Evolutionary conservation across 2,113 vertebrate genomes (phyloP).

Genomic region (Amazona vittata): DNA sequence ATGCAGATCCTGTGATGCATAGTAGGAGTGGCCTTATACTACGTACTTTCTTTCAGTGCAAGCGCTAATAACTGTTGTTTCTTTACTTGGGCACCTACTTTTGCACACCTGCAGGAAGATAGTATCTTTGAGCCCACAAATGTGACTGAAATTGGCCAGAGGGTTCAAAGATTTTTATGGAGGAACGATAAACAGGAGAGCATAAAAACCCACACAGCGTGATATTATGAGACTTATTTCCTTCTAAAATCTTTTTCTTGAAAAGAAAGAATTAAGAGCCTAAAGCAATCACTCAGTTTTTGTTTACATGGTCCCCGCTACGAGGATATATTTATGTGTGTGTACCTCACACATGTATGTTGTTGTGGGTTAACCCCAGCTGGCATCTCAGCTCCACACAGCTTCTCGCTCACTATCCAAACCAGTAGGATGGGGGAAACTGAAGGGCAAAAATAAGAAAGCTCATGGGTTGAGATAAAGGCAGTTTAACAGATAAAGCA

Average conservation of each 20-base stretch:
- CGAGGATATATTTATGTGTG: not conserved
- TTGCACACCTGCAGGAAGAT: not conserved
- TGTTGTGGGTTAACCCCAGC: not conserved
- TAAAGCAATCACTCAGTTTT: not conserved
- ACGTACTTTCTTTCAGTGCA: not conserved
- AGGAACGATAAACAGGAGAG: not conserved
- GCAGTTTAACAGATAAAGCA: not conserved
- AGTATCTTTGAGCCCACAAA: not conserved
- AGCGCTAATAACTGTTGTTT: not conserved
- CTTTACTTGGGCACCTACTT: not conserved
- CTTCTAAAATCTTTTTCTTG: constrained; percentile 17
- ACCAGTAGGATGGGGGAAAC: not conserved
- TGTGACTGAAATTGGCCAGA: not conserved
- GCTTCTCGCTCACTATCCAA: not conserved
- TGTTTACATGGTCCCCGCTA: not conserved
- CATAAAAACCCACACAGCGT: not conserved
- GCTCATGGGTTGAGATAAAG: not conserved
- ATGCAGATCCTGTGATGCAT: not conserved
- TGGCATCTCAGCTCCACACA: not conserved
- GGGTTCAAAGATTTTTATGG: not conserved
- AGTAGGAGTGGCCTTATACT: not conserved
- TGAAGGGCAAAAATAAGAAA: not conserved
- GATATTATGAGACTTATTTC: constrained; percentile 7
- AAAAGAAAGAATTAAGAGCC: not conserved
- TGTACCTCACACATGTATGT: rapidly evolving